Evolutionary conservation across 2,113 vertebrate species (phyloP).

Genomic region (Thamnaconus septentrionalis): DNA sequence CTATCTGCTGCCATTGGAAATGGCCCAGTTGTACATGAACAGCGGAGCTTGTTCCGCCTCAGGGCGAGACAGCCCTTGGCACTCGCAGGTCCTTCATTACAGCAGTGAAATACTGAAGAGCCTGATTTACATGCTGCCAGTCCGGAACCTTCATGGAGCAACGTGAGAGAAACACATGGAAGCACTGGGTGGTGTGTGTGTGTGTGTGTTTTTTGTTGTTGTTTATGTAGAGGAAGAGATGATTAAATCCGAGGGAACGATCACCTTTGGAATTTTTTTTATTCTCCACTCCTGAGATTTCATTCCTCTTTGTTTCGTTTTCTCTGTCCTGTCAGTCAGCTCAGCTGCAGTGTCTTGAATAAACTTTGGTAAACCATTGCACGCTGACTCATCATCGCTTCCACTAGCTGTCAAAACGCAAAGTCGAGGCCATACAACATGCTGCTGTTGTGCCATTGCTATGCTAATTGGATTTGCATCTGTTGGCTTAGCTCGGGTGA

Average conservation of each 20-base stretch:
- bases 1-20: neutral
- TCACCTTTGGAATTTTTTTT: conserved; percentile 1
- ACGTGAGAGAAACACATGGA: neutral
- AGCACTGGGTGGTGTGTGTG: neutral
- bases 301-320: conserved; percentile 27
- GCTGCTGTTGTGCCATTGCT: too few species aligned
- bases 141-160: conserved; percentile 5
- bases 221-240: conserved; percentile 19
- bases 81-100: conserved; percentile 46
- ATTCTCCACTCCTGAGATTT: conserved; percentile 35
- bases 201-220: conserved; percentile 8
- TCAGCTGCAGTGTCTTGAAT: conserved; percentile 16
- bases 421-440: too few species aligned
- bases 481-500: too few species aligned
- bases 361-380: too few species aligned
- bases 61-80: conserved; percentile 29
- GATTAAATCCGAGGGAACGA: conserved; percentile 12
- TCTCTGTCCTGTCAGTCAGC: conserved; percentile 3
- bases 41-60: conserved; percentile 26
- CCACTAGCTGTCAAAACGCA: too few species aligned
- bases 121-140: conserved; percentile 27
- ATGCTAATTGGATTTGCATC: too few species aligned
- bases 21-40: conserved; percentile 32
- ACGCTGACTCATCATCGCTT: too few species aligned
- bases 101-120: conserved; percentile 51